Conservation (phyloP, 2,797 vertebrate genomes). For the Rhinoraja longicauda region DNA sequence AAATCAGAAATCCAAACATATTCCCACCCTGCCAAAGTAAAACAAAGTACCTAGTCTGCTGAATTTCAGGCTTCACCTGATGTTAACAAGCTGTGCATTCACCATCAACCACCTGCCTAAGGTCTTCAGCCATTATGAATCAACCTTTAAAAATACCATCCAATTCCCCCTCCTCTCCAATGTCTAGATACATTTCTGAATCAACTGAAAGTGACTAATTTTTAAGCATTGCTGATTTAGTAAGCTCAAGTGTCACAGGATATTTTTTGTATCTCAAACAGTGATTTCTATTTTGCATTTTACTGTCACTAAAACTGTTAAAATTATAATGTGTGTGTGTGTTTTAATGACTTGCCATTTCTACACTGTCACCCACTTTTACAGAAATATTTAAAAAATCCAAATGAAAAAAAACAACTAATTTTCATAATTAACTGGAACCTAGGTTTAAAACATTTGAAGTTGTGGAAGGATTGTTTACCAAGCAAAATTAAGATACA, state of each 20-base stretch:
- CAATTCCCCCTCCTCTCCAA: neutral
- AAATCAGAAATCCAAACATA: neutral
- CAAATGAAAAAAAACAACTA: too few species aligned
- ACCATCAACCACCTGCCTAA: too few species aligned
- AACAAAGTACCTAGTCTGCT: neutral
- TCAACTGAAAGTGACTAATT: too few species aligned
- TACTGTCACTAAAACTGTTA: neutral
- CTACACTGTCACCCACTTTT: neutral
- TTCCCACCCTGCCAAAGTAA: neutral
- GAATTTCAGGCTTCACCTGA: neutral
- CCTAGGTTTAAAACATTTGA: too few species aligned
- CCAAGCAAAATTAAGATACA: too few species aligned
- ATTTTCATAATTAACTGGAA: too few species aligned
- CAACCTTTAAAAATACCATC: neutral
- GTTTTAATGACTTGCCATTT: neutral
- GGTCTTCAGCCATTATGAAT: neutral
- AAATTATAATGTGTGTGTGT: neutral
- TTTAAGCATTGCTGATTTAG: too few species aligned
- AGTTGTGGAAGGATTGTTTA: too few species aligned
- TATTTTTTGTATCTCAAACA: neutral
- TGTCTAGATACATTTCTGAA: neutral
- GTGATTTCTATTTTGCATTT: neutral
- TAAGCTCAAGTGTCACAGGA: neutral
- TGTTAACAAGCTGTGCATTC: neutral
- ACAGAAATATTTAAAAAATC: too few species aligned